Evolutionary conservation across 2,113 vertebrate genomes (phyloP).

Genomic region (Paradoxurus hermaphroditus): DNA sequence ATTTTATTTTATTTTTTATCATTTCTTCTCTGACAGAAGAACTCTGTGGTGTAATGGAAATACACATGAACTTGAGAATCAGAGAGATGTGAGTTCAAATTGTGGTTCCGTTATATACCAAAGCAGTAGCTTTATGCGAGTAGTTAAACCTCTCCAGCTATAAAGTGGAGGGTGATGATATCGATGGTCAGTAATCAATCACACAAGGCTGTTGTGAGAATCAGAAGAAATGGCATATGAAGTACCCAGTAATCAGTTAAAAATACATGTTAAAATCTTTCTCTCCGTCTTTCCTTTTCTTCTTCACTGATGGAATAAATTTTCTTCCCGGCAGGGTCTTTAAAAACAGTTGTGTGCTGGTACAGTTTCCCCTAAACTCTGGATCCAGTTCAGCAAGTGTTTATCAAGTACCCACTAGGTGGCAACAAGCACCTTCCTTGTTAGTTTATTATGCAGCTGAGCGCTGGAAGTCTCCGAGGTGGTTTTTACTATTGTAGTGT

Average conservation of each 20-base stretch:
- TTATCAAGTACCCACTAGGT: not conserved
- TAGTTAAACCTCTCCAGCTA: not conserved
- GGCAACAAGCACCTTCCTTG: not conserved
- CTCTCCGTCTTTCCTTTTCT: not conserved
- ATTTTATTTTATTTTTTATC: too few species aligned
- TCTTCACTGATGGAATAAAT: not conserved
- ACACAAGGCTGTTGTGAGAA: not conserved
- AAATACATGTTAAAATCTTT: not conserved
- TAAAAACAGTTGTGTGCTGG: not conserved
- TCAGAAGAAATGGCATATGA: not conserved
- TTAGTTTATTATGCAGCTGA: not conserved
- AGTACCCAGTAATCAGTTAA: not conserved
- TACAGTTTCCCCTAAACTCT: not conserved
- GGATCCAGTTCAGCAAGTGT: not conserved
- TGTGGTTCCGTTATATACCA: not conserved
- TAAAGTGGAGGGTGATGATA: not conserved
- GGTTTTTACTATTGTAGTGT: not conserved
- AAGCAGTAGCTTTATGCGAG: not conserved
- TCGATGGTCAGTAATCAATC: not conserved
- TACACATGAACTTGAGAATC: not conserved
- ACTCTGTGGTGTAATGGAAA: not conserved
- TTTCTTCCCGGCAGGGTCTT: not conserved
- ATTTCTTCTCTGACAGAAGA: not conserved
- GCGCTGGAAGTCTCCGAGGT: not conserved
- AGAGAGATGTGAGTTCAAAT: not conserved